Conservation (phyloP, 2,797 vertebrate genomes). For the Pantherophis alleghaniensis region DNA sequence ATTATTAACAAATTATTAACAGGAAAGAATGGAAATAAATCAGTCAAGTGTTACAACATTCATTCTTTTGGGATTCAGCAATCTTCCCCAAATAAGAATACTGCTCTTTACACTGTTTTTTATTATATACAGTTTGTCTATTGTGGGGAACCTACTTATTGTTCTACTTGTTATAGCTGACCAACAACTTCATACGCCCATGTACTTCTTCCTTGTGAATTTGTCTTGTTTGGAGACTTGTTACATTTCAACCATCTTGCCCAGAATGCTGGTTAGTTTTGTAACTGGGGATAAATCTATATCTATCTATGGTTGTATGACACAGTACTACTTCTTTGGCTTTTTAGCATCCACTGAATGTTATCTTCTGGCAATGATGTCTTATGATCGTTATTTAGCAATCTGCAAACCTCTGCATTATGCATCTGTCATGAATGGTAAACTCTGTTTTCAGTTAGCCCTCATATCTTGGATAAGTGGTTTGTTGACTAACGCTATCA, state of each 20-base stretch:
- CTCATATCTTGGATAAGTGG: background rate
- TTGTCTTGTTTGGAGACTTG: background rate
- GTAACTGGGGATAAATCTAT: background rate
- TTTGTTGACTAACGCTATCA: background rate
- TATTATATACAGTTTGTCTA: background rate
- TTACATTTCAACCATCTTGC: background rate
- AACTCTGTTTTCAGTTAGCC: background rate
- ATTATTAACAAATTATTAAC: background rate
- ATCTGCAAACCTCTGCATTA: background rate
- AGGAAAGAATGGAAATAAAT: background rate
- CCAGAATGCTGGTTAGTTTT: background rate
- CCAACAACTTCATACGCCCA: background rate
- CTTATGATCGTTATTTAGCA: conserved; percentile 38
- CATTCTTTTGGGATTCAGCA: background rate
- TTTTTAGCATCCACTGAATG: conserved; percentile 44
- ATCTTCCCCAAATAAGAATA: background rate
- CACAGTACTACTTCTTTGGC: background rate
- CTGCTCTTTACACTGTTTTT: background rate
- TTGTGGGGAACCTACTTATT: background rate
- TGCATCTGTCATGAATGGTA: background rate
- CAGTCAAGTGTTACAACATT: background rate
- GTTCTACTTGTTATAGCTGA: background rate
- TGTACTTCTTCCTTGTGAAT: background rate
- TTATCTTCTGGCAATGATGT: conserved; percentile 56
- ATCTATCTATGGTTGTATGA: background rate